These are phyloP conservation scores for Tapera naevia DNA, from an alignment of 2,797 vertebrate genomes.

Conservation along the genomic window DNA sequence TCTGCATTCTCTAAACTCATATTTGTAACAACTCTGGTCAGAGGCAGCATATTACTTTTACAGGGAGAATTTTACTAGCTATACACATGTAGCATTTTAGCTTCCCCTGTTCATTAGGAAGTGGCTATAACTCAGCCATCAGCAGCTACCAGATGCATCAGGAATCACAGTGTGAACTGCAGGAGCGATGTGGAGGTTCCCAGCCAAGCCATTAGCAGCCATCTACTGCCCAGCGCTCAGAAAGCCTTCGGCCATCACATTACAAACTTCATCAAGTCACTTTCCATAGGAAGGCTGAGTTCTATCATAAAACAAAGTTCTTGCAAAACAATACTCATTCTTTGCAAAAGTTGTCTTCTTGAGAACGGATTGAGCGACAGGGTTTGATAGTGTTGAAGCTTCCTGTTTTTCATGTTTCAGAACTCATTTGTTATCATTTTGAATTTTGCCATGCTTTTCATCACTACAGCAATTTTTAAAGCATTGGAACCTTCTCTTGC, in stretches of 20 bases:
- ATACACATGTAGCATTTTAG: neutral
- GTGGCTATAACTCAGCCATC: neutral
- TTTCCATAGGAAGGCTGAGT: neutral
- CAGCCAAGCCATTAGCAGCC: neutral
- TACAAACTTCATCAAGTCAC: neutral
- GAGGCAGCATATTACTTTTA: neutral
- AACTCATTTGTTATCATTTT: neutral
- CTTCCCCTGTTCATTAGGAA: neutral
- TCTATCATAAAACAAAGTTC: neutral
- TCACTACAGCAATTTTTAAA: neutral
- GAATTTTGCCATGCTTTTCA: neutral
- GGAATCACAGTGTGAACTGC: neutral
- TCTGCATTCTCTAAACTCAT: neutral
- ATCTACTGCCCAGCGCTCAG: neutral
- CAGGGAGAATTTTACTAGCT: neutral
- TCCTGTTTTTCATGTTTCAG: neutral
- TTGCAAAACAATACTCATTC: neutral
- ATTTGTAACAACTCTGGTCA: neutral
- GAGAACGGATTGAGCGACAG: neutral
- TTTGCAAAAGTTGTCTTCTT: neutral
- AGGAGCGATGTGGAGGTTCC: rapidly evolving
- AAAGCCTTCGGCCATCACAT: neutral
- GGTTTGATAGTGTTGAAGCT: neutral
- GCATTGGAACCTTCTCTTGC: neutral
- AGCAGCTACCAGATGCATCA: neutral